Percentiles rank a stretch among this genome's conserved stretches.
Evolutionary conservation across 2,797 vertebrate species (phyloP).

Genomic region (Anomalospiza imberbis): DNA sequence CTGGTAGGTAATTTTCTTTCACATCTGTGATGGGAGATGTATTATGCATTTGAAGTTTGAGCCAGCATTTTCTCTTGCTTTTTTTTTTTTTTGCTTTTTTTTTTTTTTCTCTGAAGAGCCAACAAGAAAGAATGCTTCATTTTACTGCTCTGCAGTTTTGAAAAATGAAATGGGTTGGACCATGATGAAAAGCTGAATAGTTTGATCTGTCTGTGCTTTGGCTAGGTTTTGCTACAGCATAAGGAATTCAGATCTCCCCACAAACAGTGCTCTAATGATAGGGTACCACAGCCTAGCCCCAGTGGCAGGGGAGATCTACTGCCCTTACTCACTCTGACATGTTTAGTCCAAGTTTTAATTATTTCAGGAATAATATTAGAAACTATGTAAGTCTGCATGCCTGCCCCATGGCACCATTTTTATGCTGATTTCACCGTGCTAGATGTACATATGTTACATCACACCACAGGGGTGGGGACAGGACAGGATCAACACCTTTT

Average conservation of each 20-base stretch:
- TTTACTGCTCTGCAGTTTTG: constrained; percentile 12
- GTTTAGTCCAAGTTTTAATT: not conserved
- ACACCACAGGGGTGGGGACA: no score
- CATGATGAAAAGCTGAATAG: not conserved
- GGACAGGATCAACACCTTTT: not conserved
- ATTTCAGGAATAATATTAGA: not conserved
- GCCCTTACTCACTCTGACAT: not conserved
- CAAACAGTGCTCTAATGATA: not conserved
- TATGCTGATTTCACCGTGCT: not conserved
- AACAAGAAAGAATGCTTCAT: not conserved
- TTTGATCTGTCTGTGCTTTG: not conserved
- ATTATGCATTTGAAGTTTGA: not conserved
- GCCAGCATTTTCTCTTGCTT: not conserved
- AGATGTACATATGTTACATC: accelerated
- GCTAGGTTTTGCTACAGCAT: not conserved
- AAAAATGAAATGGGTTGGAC: not conserved
- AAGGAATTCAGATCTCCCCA: not conserved
- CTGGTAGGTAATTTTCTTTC: not conserved
- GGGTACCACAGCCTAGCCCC: not conserved
- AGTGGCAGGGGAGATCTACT: not conserved
- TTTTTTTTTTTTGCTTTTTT: not conserved
- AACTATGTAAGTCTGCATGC: not conserved
- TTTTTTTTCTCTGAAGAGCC: not conserved
- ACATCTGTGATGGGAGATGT: not conserved
- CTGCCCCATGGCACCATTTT: not conserved